Evolutionary conservation across 53 echinoderm and acorn worm species (phyloP), one percentile per base, ranked within the genome.

Genomic region (Astropecten irregularis): DNA sequence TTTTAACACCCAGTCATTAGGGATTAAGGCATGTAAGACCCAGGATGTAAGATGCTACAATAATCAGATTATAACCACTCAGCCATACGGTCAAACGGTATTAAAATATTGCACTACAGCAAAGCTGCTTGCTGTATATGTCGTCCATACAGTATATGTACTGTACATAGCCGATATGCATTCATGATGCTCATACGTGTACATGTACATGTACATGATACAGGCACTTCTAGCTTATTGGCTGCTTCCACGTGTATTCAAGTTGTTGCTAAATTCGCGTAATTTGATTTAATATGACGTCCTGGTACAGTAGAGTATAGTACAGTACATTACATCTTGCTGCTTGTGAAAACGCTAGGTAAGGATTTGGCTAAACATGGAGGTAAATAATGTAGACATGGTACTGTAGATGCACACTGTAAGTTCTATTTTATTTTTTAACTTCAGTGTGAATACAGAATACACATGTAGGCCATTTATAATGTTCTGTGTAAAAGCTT

Each of bases 221-320:
- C n/a, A n/a, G n/a, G n/a, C n/a, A n/a, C n/a, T n/a, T n/a, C 9
- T 18, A 37, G 26, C 56, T 76, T 40, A 57, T 76, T 56, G 40
- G 57, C 56, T 10, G 20, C 40, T 76, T 76, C 76, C 76, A 58
- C 28, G 25, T 31, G 54, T 37, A 37, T 26, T 33, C 16, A 49
- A 48, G 21, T 76, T 28, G 18, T n/a, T 14, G 76, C n/a, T n/a
- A n/a, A n/a, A n/a, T n/a, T n/a, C n/a, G n/a, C n/a, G 13, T 76
- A 56, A 42, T 76, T 76, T 76, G 34, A 76, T 76, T 76, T 76
- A 37, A 32, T 57, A 58, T 39, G 56, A 76, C 25, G 57, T 76
- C 76, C 76, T 56, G 29, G 76, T 76, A 13, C 57, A 31, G 39
- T n/a, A n/a, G n/a, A n/a, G n/a, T n/a, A n/a, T n/a, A n/a, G n/a